Conservation (phyloP, 2,888 invertebrate genomes). For the Agriopis aurantiaria region DNA sequence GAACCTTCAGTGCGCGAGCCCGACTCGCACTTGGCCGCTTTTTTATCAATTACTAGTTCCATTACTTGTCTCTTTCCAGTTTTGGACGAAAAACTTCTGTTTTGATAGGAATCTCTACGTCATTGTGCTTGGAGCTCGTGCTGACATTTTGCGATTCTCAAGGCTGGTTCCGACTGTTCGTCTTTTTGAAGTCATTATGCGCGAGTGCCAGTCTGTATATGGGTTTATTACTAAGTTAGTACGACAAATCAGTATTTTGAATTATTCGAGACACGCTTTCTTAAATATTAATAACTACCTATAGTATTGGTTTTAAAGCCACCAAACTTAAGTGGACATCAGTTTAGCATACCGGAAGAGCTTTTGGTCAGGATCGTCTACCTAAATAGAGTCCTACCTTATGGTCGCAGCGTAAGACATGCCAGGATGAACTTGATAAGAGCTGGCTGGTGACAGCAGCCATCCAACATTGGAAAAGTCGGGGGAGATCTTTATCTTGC, state of each 20-base stretch:
- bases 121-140: constrained; percentile 60
- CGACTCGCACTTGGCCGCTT: neutral
- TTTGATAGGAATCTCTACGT: constrained; percentile 58
- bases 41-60: neutral
- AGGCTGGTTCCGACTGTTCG: constrained; percentile 72
- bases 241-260: neutral
- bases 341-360: too few relatives aligned
- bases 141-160: constrained; percentile 73
- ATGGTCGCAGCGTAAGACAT: too few relatives aligned
- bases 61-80: constrained; percentile 49
- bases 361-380: too few relatives aligned
- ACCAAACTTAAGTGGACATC: too few relatives aligned
- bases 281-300: too few relatives aligned
- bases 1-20: too few relatives aligned
- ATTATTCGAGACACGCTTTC: neutral
- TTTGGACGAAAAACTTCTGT: constrained; percentile 72
- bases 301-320: too few relatives aligned
- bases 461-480: too few relatives aligned
- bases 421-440: too few relatives aligned
- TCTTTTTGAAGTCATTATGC: constrained; percentile 71
- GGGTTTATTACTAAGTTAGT: constrained; percentile 70
- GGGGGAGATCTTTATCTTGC: too few relatives aligned
- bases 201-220: constrained; percentile 68
- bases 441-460: too few relatives aligned
- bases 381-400: too few relatives aligned